phyloP scores from a whole-genome alignment of 2,113 vertebrate species.

The Scophthalmus maximus region DNA sequence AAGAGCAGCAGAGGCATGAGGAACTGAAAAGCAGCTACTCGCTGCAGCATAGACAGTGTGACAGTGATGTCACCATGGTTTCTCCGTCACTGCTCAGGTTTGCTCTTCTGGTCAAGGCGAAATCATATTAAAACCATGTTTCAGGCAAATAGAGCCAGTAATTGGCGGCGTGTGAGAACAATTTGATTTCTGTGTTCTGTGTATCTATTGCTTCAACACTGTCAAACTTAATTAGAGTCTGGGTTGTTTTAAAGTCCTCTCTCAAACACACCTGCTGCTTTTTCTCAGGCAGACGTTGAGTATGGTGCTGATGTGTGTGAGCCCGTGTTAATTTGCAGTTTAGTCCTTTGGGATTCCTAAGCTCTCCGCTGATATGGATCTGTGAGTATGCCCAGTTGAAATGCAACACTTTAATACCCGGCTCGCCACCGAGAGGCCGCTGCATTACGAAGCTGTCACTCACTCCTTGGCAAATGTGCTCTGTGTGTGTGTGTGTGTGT shows the following conservation, averaged over 20 bases:
- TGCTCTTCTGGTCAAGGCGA: neutral
- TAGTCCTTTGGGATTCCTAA: constrained; percentile 49
- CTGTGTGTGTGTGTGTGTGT: constrained; percentile 17
- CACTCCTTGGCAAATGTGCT: constrained; percentile 31
- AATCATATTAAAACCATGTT: neutral
- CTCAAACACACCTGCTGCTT: constrained; percentile 52
- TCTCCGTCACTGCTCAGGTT: no score
- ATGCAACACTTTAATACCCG: constrained; percentile 63
- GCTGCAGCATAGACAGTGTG: neutral
- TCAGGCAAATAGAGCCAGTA: neutral
- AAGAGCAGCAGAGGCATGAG: neutral
- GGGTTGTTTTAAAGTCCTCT: constrained; percentile 36
- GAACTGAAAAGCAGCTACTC: neutral
- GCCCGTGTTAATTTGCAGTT: constrained; percentile 65
- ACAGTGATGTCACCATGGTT: neutral
- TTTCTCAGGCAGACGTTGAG: constrained; percentile 24
- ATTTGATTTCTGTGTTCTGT: no score
- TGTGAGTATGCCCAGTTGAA: constrained; percentile 59
- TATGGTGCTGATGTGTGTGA: constrained; percentile 67
- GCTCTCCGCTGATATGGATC: constrained; percentile 64
- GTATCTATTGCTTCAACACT: neutral
- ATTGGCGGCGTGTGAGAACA: neutral
- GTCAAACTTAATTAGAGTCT: constrained; percentile 32
- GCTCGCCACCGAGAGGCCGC: constrained; percentile 50
- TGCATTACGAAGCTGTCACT: constrained; percentile 71